Evolutionary conservation across 2,888 invertebrate species (phyloP).

Genomic region (Griposia aprilina): DNA sequence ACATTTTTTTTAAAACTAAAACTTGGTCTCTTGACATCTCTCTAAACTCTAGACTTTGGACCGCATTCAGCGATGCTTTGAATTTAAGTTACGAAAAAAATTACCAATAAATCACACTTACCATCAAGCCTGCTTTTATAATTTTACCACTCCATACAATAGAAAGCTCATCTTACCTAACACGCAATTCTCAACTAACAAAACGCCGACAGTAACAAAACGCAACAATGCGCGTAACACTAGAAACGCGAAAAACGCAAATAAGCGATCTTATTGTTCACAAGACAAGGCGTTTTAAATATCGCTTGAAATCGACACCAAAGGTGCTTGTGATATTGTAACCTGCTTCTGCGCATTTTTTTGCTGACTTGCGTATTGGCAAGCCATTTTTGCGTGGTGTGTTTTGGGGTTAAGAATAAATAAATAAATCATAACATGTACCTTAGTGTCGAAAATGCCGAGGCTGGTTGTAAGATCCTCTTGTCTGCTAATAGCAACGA

Average conservation of each 20-base stretch:
- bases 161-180: constrained; percentile 2
- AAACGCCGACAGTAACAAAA: constrained; percentile 14
- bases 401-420: background rate
- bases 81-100: background rate
- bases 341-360: constrained; percentile 15
- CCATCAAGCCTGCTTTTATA: background rate
- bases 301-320: constrained; percentile 46
- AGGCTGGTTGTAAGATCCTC: background rate
- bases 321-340: constrained; percentile 50
- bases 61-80: too few species aligned
- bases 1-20: background rate
- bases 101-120: background rate
- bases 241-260: constrained; percentile 33
- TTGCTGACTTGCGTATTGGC: background rate
- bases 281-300: constrained; percentile 33
- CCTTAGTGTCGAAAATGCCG: too few species aligned
- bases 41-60: background rate
- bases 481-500: background rate
- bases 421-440: background rate
- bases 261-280: constrained; percentile 48
- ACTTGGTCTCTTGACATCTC: background rate
- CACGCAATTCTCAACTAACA: constrained; percentile 1
- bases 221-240: constrained; percentile 40
- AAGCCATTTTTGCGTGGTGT: constrained; percentile 3
- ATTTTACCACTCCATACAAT: background rate